Evolutionary conservation across 2,113 vertebrate species (phyloP), one percentile per base, ranked within the genome.

Genomic region (Sinocyclocheilus anshuiensis): DNA sequence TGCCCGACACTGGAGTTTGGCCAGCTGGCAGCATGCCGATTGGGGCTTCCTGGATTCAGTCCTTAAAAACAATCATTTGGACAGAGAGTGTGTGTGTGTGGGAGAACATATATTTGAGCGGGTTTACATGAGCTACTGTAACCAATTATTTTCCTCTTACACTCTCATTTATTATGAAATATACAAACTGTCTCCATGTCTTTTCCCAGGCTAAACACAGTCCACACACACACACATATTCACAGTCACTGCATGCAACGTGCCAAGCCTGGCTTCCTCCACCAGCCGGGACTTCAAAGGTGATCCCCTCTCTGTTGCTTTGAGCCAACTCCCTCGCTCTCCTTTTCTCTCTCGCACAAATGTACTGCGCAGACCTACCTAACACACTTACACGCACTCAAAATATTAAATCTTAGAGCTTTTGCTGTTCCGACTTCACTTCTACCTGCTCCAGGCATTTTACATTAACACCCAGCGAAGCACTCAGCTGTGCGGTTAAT

Each of bases 51-150:
- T 93, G 93, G 91, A 92, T 95, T 93, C 92, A 93, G 92, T 94
- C 92, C 92, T 93, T 93, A 94, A 95, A 94, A 94, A 94, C 93
- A 95, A 94, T 95, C 93, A 95, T 94, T 94, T 94, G 94, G 92
- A 92, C 91, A 92, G 92, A 90, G 91, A 78, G 89, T 81, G 90
- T 74, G 67, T 45, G 80, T 18, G 69, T 82, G 86, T 84, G 89
- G 69, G 84, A 72, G 53, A 77, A 81, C 77, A 88, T 71, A 75
- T 81, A 86, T 86, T 90, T 90, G 86, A 91, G 92, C 85, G 90
- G 87, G 86, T 81, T 71, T 79, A 74, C 55, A 86, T 65, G 39
- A 84, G 88, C 48, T 85, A n/a, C 85, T 90, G 89, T 84, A 86
- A 88, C 83, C 77, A 86, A 89, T 89, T 89, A 87, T 81, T 84